Conservation (phyloP, 2,113 vertebrate species). For the Notarius lentiginosus region DNA sequence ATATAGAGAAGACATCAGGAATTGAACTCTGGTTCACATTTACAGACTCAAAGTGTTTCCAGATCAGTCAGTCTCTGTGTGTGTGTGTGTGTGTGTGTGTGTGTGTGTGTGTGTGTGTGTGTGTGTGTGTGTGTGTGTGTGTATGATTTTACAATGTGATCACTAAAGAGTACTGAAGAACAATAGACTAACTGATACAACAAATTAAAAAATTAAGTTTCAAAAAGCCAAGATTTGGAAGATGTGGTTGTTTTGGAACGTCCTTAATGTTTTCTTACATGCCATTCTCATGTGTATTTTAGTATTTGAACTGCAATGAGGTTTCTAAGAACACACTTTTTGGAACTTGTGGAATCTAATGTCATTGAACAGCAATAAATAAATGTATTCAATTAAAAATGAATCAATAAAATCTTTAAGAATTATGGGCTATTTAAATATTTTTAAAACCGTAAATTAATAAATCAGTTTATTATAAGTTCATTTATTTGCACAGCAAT, state of each 20-base stretch:
- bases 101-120: too few species aligned
- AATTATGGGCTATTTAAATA: neutral
- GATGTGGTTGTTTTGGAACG: conserved; percentile 45
- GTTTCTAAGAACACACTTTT: neutral
- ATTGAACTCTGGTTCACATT: conserved; percentile 48
- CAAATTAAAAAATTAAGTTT: conserved; percentile 33
- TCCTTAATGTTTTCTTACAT: conserved; percentile 10
- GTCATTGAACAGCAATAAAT: neutral
- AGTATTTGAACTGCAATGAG: conserved; percentile 1
- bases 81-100: too few species aligned
- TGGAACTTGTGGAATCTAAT: neutral
- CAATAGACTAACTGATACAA: conserved; percentile 43
- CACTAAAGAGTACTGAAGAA: conserved; percentile 14
- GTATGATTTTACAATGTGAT: conserved; percentile 26
- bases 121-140: too few species aligned
- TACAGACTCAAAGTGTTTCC: conserved; percentile 53
- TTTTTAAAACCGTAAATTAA: neutral
- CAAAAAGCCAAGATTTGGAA: conserved; percentile 33
- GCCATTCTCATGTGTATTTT: conserved; percentile 22
- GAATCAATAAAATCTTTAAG: too few species aligned
- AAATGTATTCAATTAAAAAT: too few species aligned
- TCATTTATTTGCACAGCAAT: neutral
- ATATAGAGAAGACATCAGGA: conserved; percentile 45
- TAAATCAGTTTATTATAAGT: neutral
- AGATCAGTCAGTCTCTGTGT: conserved; percentile 30